phyloP scores from a whole-genome alignment of 2,113 vertebrate genomes.

The Heliornis fulica region DNA sequence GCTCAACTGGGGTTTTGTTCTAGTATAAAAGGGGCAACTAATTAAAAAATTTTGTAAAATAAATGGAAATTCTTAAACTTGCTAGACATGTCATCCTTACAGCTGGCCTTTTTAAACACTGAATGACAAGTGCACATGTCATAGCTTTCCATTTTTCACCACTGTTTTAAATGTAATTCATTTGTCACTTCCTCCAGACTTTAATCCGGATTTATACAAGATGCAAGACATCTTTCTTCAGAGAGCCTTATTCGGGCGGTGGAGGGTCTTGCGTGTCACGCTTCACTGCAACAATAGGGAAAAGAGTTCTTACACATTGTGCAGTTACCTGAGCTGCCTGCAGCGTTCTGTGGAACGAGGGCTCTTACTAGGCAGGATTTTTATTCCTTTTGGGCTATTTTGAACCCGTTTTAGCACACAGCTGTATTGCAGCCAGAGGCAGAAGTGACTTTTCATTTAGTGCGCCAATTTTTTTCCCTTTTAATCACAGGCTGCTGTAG shows the following conservation, averaged over 20 bases:
- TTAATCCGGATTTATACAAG: conserved; percentile 21
- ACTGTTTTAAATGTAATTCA: conserved; percentile 2
- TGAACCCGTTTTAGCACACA: neutral
- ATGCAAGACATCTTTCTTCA: conserved; percentile 39
- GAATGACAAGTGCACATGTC: neutral
- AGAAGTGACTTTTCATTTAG: neutral
- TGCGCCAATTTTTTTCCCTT: neutral
- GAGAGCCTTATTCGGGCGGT: conserved; percentile 13
- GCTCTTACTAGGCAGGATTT: neutral
- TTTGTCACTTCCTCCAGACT: conserved; percentile 12
- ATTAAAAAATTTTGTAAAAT: conserved; percentile 5
- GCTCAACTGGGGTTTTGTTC: neutral
- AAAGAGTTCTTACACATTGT: conserved; percentile 12
- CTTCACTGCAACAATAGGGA: conserved; percentile 61
- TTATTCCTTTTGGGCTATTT: neutral
- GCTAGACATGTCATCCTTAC: neutral
- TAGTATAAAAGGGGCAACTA: conserved; percentile 18
- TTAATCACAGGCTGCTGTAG: neutral
- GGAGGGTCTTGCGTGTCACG: conserved; percentile 54
- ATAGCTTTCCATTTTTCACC: conserved; percentile 33
- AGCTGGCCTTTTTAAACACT: neutral
- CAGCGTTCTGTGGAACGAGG: neutral
- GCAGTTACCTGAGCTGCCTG: neutral
- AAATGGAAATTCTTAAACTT: neutral
- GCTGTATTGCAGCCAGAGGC: neutral